Percentiles rank a stretch among this genome's conserved stretches.
Evolutionary conservation across 2,113 vertebrate genomes (phyloP).

Genomic region (Scopus umbretta): DNA sequence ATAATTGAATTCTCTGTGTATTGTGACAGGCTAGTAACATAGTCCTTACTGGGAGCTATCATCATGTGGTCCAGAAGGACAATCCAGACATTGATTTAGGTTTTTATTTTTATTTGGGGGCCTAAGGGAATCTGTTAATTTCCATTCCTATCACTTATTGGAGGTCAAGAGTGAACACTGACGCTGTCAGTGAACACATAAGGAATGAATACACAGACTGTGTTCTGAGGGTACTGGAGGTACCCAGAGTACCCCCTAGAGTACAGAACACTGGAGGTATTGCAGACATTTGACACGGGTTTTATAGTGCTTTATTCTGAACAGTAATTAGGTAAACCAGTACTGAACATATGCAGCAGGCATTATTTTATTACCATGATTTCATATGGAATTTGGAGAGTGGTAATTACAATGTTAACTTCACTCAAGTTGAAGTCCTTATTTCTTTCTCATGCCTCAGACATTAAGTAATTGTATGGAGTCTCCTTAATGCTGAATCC

Average conservation of each 20-base stretch:
- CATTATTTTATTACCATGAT: slow-evolving; percentile 9
- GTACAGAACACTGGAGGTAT: neutral
- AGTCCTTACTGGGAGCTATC: neutral
- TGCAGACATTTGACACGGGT: neutral
- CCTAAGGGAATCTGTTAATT: neutral
- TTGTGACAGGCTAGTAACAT: neutral
- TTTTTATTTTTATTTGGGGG: neutral
- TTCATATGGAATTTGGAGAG: neutral
- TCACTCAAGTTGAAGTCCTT: neutral
- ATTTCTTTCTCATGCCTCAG: neutral
- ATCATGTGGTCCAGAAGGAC: neutral
- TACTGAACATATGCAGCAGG: slow-evolving; percentile 49
- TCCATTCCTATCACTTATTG: neutral
- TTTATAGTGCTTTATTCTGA: slow-evolving; percentile 65
- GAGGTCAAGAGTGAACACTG: neutral
- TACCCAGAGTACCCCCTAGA: no score
- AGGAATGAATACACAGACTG: neutral
- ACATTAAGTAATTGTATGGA: neutral
- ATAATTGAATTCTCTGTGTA: neutral
- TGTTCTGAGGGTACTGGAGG: no score
- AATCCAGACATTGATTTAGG: neutral
- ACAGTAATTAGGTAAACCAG: slow-evolving; percentile 37
- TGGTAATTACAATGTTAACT: neutral
- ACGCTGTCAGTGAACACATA: neutral
- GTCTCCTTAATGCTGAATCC: neutral